Evolutionary conservation across 2,888 invertebrate genomes (phyloP).

Genomic region (Platycnemis pennipes): DNA sequence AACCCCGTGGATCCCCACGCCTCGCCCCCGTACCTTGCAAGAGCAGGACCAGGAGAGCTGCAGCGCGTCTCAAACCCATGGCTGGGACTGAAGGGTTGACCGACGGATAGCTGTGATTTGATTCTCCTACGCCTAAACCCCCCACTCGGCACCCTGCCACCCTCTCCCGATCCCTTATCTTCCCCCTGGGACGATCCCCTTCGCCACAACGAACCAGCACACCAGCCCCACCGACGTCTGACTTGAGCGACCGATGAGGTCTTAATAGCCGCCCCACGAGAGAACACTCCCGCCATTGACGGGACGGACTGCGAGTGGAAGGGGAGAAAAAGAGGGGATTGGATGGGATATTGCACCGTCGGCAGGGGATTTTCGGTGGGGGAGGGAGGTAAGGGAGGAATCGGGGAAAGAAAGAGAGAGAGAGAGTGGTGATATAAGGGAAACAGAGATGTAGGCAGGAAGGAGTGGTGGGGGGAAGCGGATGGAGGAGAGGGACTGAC

Average conservation of each 20-base stretch:
- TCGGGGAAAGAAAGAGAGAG: constrained; percentile 46
- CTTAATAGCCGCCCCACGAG: not conserved
- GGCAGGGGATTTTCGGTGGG: constrained; percentile 75
- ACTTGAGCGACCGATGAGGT: not conserved
- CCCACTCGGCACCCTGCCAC: not conserved
- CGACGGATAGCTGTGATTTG: not conserved
- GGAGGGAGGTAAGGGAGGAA: constrained; percentile 66
- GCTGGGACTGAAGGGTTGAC: not conserved
- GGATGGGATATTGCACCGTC: constrained; percentile 76
- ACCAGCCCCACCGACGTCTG: not conserved
- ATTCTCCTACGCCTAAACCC: not conserved
- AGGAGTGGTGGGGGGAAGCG: constrained; percentile 70
- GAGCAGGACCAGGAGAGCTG: constrained; percentile 32
- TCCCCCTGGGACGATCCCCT: not conserved
- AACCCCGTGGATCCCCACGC: not conserved
- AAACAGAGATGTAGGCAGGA: constrained; percentile 67
- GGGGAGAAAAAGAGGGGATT: constrained; percentile 57
- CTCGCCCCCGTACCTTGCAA: constrained; percentile 44
- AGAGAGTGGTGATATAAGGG: constrained; percentile 14
- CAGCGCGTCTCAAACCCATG: constrained; percentile 35
- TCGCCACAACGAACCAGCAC: not conserved
- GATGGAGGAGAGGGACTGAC: not conserved
- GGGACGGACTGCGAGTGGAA: constrained; percentile 24
- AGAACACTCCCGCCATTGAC: not conserved
- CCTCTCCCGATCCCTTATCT: not conserved